These are phyloP conservation scores for Chelmon rostratus DNA, from an alignment of 2,797 vertebrate species.

Conservation along the genomic window DNA sequence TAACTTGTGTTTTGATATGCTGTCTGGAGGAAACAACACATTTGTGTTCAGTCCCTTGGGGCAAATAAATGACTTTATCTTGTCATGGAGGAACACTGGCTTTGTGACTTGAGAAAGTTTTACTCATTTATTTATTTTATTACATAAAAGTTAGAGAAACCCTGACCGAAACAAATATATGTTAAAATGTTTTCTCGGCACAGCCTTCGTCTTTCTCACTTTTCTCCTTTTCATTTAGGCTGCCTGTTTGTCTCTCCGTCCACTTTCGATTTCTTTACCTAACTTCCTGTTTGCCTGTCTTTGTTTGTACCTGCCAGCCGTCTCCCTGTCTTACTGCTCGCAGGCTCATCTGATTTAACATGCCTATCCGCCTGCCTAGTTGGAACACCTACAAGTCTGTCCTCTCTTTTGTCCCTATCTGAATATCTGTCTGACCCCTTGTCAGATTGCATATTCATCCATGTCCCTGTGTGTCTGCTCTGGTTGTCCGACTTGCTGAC, in stretches of 20 bases:
- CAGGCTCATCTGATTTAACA: slow-evolving; percentile 42
- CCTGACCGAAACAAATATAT: not conserved
- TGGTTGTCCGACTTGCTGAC: slow-evolving; percentile 52
- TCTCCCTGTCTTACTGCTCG: not conserved
- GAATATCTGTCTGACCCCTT: slow-evolving; percentile 52
- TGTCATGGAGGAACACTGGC: not conserved
- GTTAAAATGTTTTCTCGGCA: not conserved
- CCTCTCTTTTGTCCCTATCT: slow-evolving; percentile 49
- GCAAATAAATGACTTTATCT: not conserved
- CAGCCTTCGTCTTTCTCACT: not conserved
- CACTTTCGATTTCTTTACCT: slow-evolving; percentile 13
- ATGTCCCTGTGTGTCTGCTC: slow-evolving; percentile 30
- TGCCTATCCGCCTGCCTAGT: not conserved
- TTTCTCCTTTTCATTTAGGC: not conserved
- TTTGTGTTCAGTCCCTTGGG: not conserved
- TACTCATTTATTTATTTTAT: not conserved
- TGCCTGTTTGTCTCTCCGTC: not conserved
- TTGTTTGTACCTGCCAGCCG: not conserved
- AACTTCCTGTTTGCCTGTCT: slow-evolving; percentile 2
- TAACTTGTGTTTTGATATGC: not conserved
- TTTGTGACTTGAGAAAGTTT: not conserved
- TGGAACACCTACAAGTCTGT: slow-evolving; percentile 16
- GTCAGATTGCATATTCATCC: slow-evolving; percentile 58
- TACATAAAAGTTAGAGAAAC: not conserved
- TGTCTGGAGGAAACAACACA: not conserved